A percentile compares a stretch with the other conserved stretches of the same genome.
Conservation (phyloP, 2,797 vertebrate species). For the Danio jaintianensis region DNA sequence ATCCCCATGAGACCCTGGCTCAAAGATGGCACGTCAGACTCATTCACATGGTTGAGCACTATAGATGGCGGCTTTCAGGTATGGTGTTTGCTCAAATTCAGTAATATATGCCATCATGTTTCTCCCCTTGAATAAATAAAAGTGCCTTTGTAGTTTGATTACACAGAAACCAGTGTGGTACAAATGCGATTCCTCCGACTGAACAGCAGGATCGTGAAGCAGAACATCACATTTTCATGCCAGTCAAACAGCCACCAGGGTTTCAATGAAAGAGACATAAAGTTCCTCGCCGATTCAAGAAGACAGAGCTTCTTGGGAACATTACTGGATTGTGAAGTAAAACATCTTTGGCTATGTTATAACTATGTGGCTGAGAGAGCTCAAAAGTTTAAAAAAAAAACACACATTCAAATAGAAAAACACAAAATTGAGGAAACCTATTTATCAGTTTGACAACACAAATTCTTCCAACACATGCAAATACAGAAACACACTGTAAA, state of each 20-base stretch:
- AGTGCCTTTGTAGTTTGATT: conserved; percentile 78
- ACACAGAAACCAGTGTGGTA: conserved; percentile 76
- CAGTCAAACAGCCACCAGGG: conserved; percentile 57
- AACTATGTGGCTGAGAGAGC: too few relatives aligned
- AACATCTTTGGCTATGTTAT: conserved; percentile 22
- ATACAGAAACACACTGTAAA: too few relatives aligned
- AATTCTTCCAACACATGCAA: too few relatives aligned
- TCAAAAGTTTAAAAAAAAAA: neutral
- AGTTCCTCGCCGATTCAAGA: conserved; percentile 80
- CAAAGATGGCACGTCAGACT: conserved; percentile 68
- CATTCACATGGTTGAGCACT: conserved; percentile 83
- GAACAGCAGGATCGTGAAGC: conserved; percentile 77
- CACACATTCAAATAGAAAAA: neutral
- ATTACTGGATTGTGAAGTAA: conserved; percentile 79
- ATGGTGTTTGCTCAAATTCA: neutral
- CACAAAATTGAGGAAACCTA: too few relatives aligned
- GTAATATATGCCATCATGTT: neutral
- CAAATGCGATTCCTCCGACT: conserved; percentile 86
- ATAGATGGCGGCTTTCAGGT: conserved; percentile 78
- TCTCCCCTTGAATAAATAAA: conserved; percentile 10
- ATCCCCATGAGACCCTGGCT: conserved; percentile 83
- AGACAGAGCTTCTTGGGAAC: conserved; percentile 77
- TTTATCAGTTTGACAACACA: too few relatives aligned
- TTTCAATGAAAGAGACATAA: conserved; percentile 71
- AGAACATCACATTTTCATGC: conserved; percentile 82